Evolutionary conservation across 2,888 invertebrate genomes (phyloP).

Genomic region (Syrphus vitripennis): DNA sequence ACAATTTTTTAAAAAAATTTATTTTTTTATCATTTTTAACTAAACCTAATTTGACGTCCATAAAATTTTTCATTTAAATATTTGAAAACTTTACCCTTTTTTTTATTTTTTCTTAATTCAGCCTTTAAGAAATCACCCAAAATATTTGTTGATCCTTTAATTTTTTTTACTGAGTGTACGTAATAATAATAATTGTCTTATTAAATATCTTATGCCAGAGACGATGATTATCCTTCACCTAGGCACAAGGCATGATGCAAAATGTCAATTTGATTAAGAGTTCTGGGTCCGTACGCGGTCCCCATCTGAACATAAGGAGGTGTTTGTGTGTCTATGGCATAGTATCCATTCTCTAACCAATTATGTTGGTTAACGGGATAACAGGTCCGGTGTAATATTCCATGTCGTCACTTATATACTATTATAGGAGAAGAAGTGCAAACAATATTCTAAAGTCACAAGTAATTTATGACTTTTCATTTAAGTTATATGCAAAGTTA

Average conservation of each 20-base stretch:
- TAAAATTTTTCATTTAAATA: too few species aligned
- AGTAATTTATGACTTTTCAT: slow-evolving; percentile 55
- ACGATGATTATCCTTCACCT: slow-evolving; percentile 39
- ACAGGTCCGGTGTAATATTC: slow-evolving; percentile 51
- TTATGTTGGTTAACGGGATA: background rate
- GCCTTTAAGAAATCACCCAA: too few species aligned
- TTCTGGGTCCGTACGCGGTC: slow-evolving; percentile 25
- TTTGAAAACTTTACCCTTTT: too few species aligned
- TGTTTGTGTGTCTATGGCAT: background rate
- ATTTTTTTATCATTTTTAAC: too few species aligned
- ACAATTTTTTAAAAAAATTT: too few species aligned
- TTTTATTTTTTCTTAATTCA: too few species aligned
- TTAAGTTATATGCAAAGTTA: background rate
- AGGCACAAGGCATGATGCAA: slow-evolving; percentile 41
- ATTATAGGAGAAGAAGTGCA: slow-evolving; percentile 63
- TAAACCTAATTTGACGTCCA: too few species aligned
- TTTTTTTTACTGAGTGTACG: background rate
- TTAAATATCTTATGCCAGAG: background rate
- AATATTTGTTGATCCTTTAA: too few species aligned
- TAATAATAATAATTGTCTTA: background rate
- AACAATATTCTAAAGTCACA: slow-evolving; percentile 63
- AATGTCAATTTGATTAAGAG: slow-evolving; percentile 49
- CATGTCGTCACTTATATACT: slow-evolving; percentile 61
- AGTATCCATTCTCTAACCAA: background rate
- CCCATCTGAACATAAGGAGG: background rate